phyloP scores from a whole-genome alignment of 2,797 vertebrate genomes.

The Falco concolor region DNA sequence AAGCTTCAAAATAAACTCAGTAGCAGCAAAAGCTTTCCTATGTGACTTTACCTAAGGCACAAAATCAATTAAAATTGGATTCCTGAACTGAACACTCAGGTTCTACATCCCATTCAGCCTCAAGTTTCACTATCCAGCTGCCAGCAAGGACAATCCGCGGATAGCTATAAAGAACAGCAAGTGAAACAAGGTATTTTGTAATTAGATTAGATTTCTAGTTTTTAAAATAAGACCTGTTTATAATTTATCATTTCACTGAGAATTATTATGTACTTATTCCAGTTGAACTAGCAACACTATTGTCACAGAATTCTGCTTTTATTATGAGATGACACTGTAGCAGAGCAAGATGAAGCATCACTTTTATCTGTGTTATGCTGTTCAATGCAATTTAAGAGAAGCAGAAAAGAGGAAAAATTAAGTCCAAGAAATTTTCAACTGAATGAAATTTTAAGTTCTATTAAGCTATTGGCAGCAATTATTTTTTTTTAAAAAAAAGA shows the following conservation, averaged over 20 bases:
- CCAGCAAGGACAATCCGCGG: background rate
- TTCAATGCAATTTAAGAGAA: background rate
- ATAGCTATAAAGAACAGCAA: background rate
- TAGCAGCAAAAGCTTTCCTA: background rate
- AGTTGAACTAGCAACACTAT: background rate
- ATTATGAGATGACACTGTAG: background rate
- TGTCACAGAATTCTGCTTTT: background rate
- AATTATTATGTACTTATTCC: background rate
- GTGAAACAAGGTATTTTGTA: background rate
- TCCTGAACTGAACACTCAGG: background rate
- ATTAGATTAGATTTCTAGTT: background rate
- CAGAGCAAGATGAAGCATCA: background rate
- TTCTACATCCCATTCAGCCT: background rate
- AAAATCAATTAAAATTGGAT: background rate
- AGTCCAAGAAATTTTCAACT: background rate
- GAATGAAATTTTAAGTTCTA: background rate
- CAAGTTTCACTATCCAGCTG: background rate
- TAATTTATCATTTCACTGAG: background rate
- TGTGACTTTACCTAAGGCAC: background rate
- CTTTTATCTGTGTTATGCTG: accelerated
- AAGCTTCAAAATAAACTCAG: background rate
- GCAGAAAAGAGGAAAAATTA: background rate
- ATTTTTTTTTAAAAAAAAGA: no score
- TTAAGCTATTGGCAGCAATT: background rate
- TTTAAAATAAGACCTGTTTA: background rate